Percentiles rank a stretch among this genome's conserved stretches.
These are phyloP conservation scores for Leguminivora glycinivorella DNA, from an alignment of 1,140 invertebrate genomes.

Conservation along the genomic window DNA sequence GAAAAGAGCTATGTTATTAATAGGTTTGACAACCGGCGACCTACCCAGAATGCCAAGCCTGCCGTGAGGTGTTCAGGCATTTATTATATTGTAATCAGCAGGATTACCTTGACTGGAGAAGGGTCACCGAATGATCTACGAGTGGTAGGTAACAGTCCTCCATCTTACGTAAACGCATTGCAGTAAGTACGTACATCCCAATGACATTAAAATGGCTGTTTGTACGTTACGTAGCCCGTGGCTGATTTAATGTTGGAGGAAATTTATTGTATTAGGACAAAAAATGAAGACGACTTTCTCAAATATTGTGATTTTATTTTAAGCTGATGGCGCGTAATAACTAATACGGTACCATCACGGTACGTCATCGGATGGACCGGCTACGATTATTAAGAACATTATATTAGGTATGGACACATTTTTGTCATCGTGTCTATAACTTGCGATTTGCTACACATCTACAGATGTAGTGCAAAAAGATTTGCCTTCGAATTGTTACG, in stretches of 20 bases:
- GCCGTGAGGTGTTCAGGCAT: neutral
- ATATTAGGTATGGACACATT: too few species aligned
- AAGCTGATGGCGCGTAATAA: neutral
- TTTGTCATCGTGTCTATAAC: too few species aligned
- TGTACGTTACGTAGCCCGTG: constrained; percentile 6
- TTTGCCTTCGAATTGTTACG: too few species aligned
- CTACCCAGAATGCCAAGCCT: neutral
- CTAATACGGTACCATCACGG: too few species aligned
- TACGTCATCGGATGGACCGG: too few species aligned
- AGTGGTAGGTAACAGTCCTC: constrained; percentile 20
- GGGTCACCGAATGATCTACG: constrained; percentile 44
- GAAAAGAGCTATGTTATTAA: too few species aligned
- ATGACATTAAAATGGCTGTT: constrained; percentile 24
- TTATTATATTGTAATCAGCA: constrained; percentile 32
- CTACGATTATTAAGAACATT: too few species aligned
- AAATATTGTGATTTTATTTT: neutral
- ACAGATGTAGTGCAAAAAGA: too few species aligned
- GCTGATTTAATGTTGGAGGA: neutral
- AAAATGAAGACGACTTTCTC: neutral
- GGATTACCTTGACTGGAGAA: constrained; percentile 56
- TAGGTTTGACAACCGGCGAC: too few species aligned
- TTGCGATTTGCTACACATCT: too few species aligned
- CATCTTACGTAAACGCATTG: constrained; percentile 16
- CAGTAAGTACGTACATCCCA: constrained; percentile 5
- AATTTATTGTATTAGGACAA: neutral